Conservation (phyloP, 1,140 invertebrate genomes). For the Rhynchophorus ferrugineus region DNA sequence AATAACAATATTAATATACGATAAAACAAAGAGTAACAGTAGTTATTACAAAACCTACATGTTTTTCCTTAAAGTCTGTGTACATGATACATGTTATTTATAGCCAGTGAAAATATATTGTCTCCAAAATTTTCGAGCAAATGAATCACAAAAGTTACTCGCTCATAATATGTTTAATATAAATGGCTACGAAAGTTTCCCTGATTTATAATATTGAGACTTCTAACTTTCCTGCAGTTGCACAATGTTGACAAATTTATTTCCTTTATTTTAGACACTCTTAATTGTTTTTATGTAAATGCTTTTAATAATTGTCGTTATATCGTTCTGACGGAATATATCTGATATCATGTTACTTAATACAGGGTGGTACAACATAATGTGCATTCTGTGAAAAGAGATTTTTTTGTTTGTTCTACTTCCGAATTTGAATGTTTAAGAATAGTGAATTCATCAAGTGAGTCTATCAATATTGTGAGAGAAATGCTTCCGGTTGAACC, state of each 20-base stretch:
- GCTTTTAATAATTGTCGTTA: too few relatives aligned
- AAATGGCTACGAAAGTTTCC: conserved; percentile 18
- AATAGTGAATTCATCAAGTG: too few relatives aligned
- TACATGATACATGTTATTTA: conserved; percentile 21
- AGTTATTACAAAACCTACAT: conserved; percentile 1
- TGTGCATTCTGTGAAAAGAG: too few relatives aligned
- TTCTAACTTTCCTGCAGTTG: conserved; percentile 11
- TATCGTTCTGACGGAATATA: too few relatives aligned
- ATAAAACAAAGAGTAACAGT: too few relatives aligned
- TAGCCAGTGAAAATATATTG: conserved; percentile 17
- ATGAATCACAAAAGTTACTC: conserved; percentile 24
- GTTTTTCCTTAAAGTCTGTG: conserved; percentile 17
- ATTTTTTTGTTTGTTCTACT: too few relatives aligned
- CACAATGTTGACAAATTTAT: conserved; percentile 10
- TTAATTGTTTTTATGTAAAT: conserved; percentile 19
- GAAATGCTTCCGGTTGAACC: too few relatives aligned
- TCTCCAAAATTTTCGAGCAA: conserved; percentile 22
- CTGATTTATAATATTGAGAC: conserved; percentile 20
- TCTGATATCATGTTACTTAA: too few relatives aligned
- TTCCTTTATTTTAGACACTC: conserved; percentile 9
- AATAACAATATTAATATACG: too few relatives aligned
- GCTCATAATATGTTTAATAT: conserved; percentile 22
- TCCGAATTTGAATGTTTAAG: too few relatives aligned
- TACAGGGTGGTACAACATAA: too few relatives aligned
- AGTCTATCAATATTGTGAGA: too few relatives aligned